phyloP scores from a whole-genome alignment of 2,888 invertebrate genomes.

The Chaetogeoica ovagalla region DNA sequence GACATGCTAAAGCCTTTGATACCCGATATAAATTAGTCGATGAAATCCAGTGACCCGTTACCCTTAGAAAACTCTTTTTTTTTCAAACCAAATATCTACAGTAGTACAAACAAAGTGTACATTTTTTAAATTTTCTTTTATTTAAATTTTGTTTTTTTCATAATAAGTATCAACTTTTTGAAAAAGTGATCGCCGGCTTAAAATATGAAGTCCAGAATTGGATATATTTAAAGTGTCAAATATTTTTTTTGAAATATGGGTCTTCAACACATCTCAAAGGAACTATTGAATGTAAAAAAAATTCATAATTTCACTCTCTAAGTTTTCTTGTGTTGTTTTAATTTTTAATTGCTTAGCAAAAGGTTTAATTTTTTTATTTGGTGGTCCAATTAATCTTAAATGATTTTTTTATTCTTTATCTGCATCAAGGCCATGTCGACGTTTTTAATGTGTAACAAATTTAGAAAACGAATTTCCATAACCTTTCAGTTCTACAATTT shows the following conservation, averaged over 20 bases:
- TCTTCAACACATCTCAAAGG: conserved; percentile 7
- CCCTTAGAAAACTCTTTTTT: conserved; percentile 57
- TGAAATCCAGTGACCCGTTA: conserved; percentile 57
- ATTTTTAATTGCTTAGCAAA: conserved; percentile 20
- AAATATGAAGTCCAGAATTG: too few species aligned
- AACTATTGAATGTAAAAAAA: conserved; percentile 24
- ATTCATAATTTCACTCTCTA: conserved; percentile 3
- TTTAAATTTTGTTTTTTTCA: conserved; percentile 2
- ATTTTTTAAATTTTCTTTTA: background rate
- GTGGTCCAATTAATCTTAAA: background rate
- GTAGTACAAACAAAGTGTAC: conserved; percentile 47
- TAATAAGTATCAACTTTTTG: conserved; percentile 9
- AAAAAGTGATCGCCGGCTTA: too few species aligned
- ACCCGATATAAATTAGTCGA: too few species aligned
- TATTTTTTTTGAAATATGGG: background rate
- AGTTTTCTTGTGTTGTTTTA: conserved; percentile 7
- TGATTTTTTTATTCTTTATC: too few species aligned
- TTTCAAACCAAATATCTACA: conserved; percentile 58
- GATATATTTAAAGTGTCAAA: too few species aligned
- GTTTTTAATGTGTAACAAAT: too few species aligned
- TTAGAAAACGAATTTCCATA: conserved; percentile 4
- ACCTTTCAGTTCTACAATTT: background rate
- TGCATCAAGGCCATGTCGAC: too few species aligned
- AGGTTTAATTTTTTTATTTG: conserved; percentile 6
- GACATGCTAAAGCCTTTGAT: conserved; percentile 57